phyloP scores from a whole-genome alignment of 2,113 vertebrate species.

The Bothrops jararaca region DNA sequence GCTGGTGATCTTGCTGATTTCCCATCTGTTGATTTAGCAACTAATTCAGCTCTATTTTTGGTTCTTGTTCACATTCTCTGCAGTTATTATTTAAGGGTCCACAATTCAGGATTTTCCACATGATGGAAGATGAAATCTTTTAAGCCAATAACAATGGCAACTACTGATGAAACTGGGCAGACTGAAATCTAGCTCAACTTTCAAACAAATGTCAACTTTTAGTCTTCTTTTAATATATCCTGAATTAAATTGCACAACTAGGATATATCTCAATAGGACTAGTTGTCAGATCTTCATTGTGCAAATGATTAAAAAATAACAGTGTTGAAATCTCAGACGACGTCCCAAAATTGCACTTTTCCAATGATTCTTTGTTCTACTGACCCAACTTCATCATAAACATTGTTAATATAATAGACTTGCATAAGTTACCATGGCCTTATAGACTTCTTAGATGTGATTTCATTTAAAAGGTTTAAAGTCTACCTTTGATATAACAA shows the following conservation, averaged over 20 bases:
- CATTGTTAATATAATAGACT: neutral
- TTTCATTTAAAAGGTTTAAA: neutral
- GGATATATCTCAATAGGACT: neutral
- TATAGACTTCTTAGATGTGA: no score
- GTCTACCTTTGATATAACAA: neutral
- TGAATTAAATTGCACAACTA: neutral
- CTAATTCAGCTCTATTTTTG: slow-evolving; percentile 4
- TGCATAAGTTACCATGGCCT: neutral
- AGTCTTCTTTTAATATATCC: slow-evolving; percentile 6
- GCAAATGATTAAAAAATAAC: neutral
- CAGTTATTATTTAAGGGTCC: slow-evolving; percentile 20
- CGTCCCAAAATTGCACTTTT: neutral
- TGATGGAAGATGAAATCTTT: slow-evolving; percentile 31
- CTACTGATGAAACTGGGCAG: slow-evolving; percentile 10
- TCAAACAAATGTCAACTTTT: slow-evolving; percentile 27
- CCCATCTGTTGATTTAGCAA: slow-evolving; percentile 28
- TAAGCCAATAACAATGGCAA: slow-evolving; percentile 15
- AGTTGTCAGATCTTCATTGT: neutral
- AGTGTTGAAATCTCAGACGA: neutral
- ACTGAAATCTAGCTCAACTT: slow-evolving; percentile 22
- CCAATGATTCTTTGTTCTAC: neutral
- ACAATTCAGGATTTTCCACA: slow-evolving; percentile 16
- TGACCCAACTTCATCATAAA: neutral
- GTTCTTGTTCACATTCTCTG: slow-evolving; percentile 2
- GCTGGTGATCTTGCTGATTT: slow-evolving; percentile 25